Conservation (phyloP, 2,113 vertebrate genomes). For the Narcine bancroftii region DNA sequence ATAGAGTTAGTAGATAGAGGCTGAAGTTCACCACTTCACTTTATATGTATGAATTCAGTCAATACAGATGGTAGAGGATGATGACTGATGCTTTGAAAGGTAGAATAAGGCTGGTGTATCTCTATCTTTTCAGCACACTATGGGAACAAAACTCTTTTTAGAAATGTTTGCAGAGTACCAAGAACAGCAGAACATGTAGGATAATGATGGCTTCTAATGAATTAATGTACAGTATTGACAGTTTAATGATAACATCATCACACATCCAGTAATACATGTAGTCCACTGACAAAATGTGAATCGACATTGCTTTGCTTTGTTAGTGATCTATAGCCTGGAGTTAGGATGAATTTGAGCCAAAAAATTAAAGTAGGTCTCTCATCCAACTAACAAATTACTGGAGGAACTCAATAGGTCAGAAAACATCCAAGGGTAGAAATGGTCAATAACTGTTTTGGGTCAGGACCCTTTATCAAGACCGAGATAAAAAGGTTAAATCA, state of each 20-base stretch:
- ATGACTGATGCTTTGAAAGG: neutral
- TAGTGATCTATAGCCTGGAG: neutral
- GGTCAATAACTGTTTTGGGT: too few relatives aligned
- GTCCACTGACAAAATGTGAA: neutral
- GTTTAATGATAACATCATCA: neutral
- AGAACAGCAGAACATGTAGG: neutral
- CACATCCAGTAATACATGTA: neutral
- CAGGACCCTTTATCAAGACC: too few relatives aligned
- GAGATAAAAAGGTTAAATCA: too few relatives aligned
- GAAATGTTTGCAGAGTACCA: too few relatives aligned
- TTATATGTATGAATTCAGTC: neutral
- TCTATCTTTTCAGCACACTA: neutral
- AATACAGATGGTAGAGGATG: constrained; percentile 7
- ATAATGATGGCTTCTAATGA: neutral
- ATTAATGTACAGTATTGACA: neutral
- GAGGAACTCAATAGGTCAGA: too few relatives aligned
- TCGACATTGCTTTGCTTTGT: neutral
- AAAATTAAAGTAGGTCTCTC: too few relatives aligned
- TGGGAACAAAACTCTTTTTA: neutral
- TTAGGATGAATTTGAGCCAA: too few relatives aligned
- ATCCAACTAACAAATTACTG: too few relatives aligned
- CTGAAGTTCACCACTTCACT: neutral
- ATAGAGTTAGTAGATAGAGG: neutral
- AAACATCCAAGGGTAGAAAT: too few relatives aligned
- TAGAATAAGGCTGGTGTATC: neutral